Conservation (phyloP, 1,140 invertebrate genomes). For the Psix sp. region DNA sequence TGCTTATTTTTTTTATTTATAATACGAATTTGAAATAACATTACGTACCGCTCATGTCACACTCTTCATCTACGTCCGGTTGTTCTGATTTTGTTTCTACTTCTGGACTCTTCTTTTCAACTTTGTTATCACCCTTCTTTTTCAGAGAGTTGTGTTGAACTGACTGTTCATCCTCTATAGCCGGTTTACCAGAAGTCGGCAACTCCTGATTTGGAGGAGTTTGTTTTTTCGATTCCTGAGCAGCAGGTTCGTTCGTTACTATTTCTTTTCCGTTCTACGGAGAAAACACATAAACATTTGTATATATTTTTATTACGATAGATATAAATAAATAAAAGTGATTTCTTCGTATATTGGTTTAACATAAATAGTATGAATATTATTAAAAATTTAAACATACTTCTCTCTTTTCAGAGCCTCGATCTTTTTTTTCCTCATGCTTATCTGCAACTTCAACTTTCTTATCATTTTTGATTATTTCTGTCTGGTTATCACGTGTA, state of each 20-base stretch:
- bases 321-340: too few relatives aligned
- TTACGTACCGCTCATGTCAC: constrained; percentile 73
- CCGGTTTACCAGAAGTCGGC: constrained; percentile 53
- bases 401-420: constrained; percentile 69
- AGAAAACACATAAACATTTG: constrained; percentile 1
- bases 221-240: constrained; percentile 50
- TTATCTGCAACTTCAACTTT: constrained; percentile 64
- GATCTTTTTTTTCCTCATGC: constrained; percentile 72
- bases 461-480: constrained; percentile 74
- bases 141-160: constrained; percentile 58
- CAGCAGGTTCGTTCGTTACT: constrained; percentile 24
- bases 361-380: too few relatives aligned
- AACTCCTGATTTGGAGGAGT: constrained; percentile 40
- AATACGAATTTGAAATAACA: too few relatives aligned
- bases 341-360: too few relatives aligned
- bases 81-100: constrained; percentile 61
- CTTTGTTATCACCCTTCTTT: constrained; percentile 63
- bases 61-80: constrained; percentile 65
- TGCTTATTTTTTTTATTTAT: neutral
- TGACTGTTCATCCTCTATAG: constrained; percentile 59
- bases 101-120: constrained; percentile 63
- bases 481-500: constrained; percentile 67
- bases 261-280: constrained; percentile 40
- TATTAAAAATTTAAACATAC: constrained; percentile 50
- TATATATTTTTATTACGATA: too few relatives aligned